A percentile compares a stretch with the other conserved stretches of the same genome.
Evolutionary conservation across 2,888 invertebrate genomes (phyloP).

Genomic region (Pherbina coryleti): DNA sequence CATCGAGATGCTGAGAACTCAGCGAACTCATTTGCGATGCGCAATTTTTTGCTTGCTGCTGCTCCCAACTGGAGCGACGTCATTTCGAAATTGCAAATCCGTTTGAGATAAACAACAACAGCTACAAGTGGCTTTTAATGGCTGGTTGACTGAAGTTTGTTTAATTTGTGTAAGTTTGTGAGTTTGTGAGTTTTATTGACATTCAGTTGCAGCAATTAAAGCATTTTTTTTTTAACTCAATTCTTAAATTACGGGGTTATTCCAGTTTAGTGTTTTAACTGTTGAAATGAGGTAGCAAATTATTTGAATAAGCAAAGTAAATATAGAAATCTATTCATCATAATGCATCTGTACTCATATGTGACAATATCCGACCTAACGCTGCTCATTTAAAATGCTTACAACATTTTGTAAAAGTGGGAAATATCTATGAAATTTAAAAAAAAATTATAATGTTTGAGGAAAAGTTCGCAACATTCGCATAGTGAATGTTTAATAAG

Average conservation of each 20-base stretch:
- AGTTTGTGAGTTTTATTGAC: background rate
- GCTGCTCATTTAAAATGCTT: too few species aligned
- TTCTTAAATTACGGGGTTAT: background rate
- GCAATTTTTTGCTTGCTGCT: background rate
- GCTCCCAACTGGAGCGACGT: background rate
- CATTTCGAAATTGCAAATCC: background rate
- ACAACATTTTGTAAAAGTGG: too few species aligned
- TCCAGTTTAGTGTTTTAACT: too few species aligned
- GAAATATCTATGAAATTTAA: too few species aligned
- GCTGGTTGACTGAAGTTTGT: background rate
- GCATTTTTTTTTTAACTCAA: background rate
- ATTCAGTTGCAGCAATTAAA: background rate
- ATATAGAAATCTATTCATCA: too few species aligned
- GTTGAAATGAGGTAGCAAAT: too few species aligned
- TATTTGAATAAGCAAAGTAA: too few species aligned
- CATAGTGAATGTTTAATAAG: too few species aligned
- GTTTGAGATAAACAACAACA: background rate
- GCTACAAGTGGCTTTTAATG: background rate
- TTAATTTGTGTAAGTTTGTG: background rate
- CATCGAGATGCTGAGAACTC: background rate
- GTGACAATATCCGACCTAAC: too few species aligned
- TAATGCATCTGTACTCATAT: too few species aligned
- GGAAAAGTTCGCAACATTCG: too few species aligned
- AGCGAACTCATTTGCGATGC: background rate
- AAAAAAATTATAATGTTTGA: too few species aligned